These are phyloP conservation scores for Gymnorhina tibicen DNA, from an alignment of 2,113 vertebrate genomes.

Conservation along the genomic window DNA sequence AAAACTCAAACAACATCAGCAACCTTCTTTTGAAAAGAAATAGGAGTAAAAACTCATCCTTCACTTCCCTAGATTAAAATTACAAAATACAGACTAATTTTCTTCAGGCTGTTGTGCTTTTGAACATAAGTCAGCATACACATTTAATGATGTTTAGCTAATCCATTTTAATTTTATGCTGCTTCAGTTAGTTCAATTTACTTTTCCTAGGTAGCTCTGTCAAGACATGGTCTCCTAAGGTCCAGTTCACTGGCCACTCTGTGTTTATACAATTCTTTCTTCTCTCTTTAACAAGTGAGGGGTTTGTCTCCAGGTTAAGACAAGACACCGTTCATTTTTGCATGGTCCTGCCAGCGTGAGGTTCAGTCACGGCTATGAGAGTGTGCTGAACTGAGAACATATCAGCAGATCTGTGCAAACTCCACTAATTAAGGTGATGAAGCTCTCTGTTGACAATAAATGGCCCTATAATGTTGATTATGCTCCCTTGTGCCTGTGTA, in stretches of 20 bases:
- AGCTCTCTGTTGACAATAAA: neutral
- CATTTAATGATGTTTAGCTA: neutral
- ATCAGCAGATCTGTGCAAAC: neutral
- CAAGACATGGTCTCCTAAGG: neutral
- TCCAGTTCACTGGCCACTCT: neutral
- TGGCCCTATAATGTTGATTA: neutral
- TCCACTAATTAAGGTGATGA: neutral
- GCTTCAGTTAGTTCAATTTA: neutral
- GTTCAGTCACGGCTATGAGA: neutral
- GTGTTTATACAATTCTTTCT: neutral
- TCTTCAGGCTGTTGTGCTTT: neutral
- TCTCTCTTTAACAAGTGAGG: neutral
- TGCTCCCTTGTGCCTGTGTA: neutral
- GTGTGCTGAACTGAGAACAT: neutral
- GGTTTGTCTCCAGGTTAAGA: neutral
- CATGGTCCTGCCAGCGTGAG: neutral
- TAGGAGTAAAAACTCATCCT: neutral
- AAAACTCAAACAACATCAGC: neutral
- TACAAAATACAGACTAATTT: neutral
- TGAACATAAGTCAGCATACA: neutral
- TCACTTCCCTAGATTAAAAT: neutral
- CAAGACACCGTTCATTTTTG: neutral
- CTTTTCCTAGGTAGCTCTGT: neutral
- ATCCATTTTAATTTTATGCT: neutral
- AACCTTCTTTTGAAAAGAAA: neutral